A percentile compares a stretch with the other conserved stretches of the same genome.
phyloP scores from a whole-genome alignment of 2,113 vertebrate genomes.

The Antechinus stuartii region DNA sequence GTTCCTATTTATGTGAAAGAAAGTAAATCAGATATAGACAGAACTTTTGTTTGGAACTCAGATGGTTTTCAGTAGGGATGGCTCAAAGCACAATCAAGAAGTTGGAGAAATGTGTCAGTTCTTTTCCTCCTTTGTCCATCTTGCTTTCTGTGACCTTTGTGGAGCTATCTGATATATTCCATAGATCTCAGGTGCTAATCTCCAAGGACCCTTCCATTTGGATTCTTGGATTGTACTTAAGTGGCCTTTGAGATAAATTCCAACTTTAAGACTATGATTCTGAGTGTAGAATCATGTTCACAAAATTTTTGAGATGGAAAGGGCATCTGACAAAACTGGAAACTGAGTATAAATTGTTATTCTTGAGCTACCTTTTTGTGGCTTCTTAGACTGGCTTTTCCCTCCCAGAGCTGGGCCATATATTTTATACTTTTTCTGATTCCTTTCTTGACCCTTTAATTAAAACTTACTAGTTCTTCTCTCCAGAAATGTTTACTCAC shows the following conservation, averaged over 20 bases:
- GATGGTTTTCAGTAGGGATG: neutral
- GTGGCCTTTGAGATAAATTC: neutral
- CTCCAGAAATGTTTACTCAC: slow-evolving; percentile 5
- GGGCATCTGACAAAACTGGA: neutral
- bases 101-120: neutral
- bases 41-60: neutral
- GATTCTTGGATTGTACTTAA: neutral
- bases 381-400: neutral
- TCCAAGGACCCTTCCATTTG: neutral
- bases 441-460: neutral
- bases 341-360: neutral
- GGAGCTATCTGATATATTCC: neutral
- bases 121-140: neutral
- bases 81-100: neutral
- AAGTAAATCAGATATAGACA: neutral
- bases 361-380: neutral
- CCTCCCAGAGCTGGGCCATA: neutral
- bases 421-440: too few relatives aligned
- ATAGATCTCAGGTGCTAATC: neutral
- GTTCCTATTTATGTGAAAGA: neutral
- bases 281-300: neutral
- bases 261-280: neutral
- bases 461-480: neutral
- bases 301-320: neutral
- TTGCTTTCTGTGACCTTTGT: neutral